A percentile compares a stretch with the other conserved stretches of the same genome.
Evolutionary conservation across 2,888 invertebrate genomes (phyloP).

Genomic region (Cistogaster globosa): DNA sequence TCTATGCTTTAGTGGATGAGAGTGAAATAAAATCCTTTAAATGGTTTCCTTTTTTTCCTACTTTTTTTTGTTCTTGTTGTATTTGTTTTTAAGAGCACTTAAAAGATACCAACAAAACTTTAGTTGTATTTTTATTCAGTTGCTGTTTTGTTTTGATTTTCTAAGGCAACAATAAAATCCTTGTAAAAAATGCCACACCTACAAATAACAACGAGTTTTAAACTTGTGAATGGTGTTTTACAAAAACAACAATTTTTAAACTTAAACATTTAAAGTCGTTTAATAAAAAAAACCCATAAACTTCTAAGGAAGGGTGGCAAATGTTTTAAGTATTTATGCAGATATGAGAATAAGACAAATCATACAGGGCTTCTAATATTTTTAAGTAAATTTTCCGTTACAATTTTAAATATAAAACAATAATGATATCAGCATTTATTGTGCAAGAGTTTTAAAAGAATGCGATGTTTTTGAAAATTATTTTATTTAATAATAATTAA

Average conservation of each 20-base stretch:
- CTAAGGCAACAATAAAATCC: conserved; percentile 61
- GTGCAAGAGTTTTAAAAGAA: conserved; percentile 19
- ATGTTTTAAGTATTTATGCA: conserved; percentile 14
- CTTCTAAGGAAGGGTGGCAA: conserved; percentile 9
- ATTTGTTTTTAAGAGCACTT: conserved; percentile 78
- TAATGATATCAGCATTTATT: conserved; percentile 9
- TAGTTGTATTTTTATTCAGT: conserved; percentile 42
- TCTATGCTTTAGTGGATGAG: conserved; percentile 12
- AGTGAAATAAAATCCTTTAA: conserved; percentile 73
- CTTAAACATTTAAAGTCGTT: conserved; percentile 55
- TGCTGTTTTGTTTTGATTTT: conserved; percentile 53
- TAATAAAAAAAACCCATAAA: conserved; percentile 28
- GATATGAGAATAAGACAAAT: background rate
- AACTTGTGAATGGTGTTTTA: conserved; percentile 16
- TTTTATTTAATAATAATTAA: too few species aligned
- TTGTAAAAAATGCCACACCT: conserved; percentile 64
- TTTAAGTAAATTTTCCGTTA: conserved; percentile 52
- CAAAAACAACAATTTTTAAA: conserved; percentile 39
- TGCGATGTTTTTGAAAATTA: background rate
- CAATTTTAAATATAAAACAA: conserved; percentile 61
- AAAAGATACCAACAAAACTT: conserved; percentile 76
- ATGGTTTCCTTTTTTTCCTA: conserved; percentile 81
- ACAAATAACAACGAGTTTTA: conserved; percentile 17
- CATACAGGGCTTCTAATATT: conserved; percentile 10
- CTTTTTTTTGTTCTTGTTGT: conserved; percentile 31